phyloP scores from a whole-genome alignment of 2,888 invertebrate genomes.

The Oligia latruncula region DNA sequence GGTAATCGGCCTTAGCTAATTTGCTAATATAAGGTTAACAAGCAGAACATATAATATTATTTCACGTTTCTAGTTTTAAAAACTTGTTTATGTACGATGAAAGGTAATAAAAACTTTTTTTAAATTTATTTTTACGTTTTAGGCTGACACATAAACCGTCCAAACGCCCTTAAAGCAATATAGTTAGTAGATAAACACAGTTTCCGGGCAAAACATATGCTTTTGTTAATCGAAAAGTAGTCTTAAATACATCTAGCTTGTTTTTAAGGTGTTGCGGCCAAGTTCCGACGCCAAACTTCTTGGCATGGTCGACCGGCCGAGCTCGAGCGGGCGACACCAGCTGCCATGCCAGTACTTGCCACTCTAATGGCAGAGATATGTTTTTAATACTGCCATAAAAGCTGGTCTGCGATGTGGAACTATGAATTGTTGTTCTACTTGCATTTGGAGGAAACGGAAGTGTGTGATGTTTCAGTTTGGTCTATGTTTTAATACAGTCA shows the following conservation, averaged over 20 bases:
- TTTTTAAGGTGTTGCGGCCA: constrained; percentile 21
- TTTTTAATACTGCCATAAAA: constrained; percentile 52
- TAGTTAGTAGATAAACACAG: background rate
- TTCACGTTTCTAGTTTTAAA: background rate
- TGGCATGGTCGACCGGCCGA: constrained; percentile 43
- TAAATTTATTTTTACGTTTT: background rate
- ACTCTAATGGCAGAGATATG: constrained; percentile 48
- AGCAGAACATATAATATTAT: background rate
- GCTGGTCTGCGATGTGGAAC: constrained; percentile 17
- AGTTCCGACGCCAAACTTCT: constrained; percentile 39
- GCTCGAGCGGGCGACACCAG: constrained; percentile 21
- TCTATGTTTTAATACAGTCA: background rate
- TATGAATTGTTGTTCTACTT: constrained; percentile 15
- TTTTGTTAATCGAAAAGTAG: background rate
- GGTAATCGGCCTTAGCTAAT: background rate
- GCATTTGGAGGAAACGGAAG: background rate
- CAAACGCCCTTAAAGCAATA: background rate
- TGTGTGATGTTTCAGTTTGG: background rate
- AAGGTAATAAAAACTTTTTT: background rate
- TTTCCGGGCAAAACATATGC: background rate
- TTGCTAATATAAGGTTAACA: background rate
- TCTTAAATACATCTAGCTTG: constrained; percentile 8
- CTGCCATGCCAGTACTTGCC: constrained; percentile 23
- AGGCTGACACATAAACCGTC: background rate
- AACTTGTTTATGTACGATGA: background rate